Percentiles rank a stretch among this genome's conserved stretches.
phyloP scores from a whole-genome alignment of 2,797 vertebrate species.

The Hemibagrus guttatus region DNA sequence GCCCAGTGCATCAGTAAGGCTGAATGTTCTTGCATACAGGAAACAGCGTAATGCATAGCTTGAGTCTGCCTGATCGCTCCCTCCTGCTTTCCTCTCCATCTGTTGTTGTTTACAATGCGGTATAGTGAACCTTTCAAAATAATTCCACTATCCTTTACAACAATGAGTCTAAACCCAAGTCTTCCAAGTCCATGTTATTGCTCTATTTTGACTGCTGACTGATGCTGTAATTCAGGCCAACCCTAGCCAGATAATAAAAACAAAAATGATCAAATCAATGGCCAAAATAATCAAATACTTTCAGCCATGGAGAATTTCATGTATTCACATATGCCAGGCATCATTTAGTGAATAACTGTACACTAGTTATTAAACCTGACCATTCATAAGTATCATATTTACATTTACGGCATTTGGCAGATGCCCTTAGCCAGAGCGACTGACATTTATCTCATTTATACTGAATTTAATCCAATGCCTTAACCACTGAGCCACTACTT shows the following conservation, averaged over 20 bases:
- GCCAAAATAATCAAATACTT: no score
- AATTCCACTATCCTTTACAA: neutral
- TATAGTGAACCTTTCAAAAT: slow-evolving; percentile 11
- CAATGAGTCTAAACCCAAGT: neutral
- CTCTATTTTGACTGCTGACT: neutral
- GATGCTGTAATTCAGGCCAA: neutral
- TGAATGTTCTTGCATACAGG: slow-evolving; percentile 18
- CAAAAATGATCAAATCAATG: neutral
- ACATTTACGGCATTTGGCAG: no score
- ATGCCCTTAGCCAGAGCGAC: no score
- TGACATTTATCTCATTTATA: no score
- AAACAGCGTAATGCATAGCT: slow-evolving; percentile 37
- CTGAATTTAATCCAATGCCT: no score
- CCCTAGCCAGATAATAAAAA: neutral
- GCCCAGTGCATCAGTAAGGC: slow-evolving; percentile 18
- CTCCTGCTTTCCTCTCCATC: slow-evolving; percentile 53
- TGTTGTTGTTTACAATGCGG: slow-evolving; percentile 46
- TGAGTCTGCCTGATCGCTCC: slow-evolving; percentile 46
- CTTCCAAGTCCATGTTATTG: neutral
- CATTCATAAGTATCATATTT: neutral
- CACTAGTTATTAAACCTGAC: neutral
- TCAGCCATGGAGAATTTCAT: neutral
- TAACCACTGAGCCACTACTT: no score
- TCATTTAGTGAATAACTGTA: neutral
- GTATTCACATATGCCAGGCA: neutral